A percentile compares a stretch with the other conserved stretches of the same genome.
Conservation (phyloP, 2,797 vertebrate genomes). For the Psittacula echo region DNA sequence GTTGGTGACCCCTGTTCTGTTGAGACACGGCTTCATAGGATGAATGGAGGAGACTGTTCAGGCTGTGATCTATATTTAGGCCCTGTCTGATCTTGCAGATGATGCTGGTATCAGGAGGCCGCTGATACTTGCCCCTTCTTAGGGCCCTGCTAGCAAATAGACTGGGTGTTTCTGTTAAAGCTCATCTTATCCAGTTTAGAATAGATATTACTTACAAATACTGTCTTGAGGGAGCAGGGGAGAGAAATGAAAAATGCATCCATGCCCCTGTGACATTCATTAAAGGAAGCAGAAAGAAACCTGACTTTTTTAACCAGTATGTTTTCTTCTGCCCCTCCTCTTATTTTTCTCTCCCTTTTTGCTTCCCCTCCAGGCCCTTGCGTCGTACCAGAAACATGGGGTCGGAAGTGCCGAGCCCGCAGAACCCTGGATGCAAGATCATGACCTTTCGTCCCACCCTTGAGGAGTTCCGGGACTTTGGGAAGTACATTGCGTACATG, state of each 20-base stretch:
- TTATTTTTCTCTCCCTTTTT: neutral
- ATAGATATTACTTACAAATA: neutral
- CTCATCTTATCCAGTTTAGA: neutral
- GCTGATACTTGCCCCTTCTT: neutral
- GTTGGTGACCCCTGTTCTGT: rapidly evolving
- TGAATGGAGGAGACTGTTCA: neutral
- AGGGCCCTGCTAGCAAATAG: neutral
- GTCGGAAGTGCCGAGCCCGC: constrained; percentile 77
- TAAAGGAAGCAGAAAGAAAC: neutral
- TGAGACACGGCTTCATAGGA: rapidly evolving
- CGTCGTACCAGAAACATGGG: constrained; percentile 60
- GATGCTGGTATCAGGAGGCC: neutral
- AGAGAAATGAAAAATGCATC: neutral
- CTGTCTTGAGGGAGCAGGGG: rapidly evolving
- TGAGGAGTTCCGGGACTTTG: constrained; percentile 95
- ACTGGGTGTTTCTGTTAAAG: neutral
- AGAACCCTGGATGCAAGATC: constrained; percentile 94
- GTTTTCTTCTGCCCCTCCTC: neutral
- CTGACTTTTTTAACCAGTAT: rapidly evolving
- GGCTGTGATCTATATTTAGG: neutral
- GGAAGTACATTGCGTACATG: constrained; percentile 90
- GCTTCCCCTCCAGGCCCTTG: neutral
- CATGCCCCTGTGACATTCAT: neutral
- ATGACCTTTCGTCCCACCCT: constrained; percentile 95
- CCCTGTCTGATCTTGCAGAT: rapidly evolving